Base-by-base conservation (phyloP, 2,888 invertebrate genomes). In the Pristionchus entomophagus region DNA sequence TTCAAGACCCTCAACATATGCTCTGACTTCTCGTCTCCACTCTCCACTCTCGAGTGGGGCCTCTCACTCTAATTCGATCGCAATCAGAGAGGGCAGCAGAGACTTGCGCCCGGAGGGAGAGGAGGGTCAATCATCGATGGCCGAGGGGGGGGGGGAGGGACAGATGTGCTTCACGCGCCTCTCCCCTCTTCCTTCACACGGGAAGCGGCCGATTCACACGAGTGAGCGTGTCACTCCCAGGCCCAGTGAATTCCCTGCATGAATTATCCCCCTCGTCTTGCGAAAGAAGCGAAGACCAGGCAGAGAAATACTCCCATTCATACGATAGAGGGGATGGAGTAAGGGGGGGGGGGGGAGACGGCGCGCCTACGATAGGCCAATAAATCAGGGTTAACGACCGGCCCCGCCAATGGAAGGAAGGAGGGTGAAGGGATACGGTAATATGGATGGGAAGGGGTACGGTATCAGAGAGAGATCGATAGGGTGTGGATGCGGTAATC, bases 51-150 rank as follows among this genome's bases (percentile, higher is more conserved):
- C 41, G 65, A 49, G n/a, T n/a, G 41, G 83, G 45, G 41, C 83
- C 83, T 49, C 83, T 84, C 83, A 59, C 49, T 65, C 83, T 84
- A 84, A 84, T 84, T 62, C 83, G 59, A 84, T 84, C 83, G 41
- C 83, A 84, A 62, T 84, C 83, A 65, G 49, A 59, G 41, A 38
- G n/a, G 56, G 51, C 17, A 19, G 45, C 6, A 77, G 77, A 77
- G 49, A 78, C 32, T 77, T 53, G 49, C 51, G 49, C 51, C 51
- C 32, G 51, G 19, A 17, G 49, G 49, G 38, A 45, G 45, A n/a
- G 77, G 78, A 78, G 51, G 78, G 51, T 32, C 49, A 51, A 53
- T 78, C 49, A 53, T 78, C n/a, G 45, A 77, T 10, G 77, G 41
- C n/a, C n/a, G n/a, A n/a, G n/a, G 59, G 59, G 12, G 29, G 14